phyloP scores from a whole-genome alignment of 2,888 invertebrate species.

The Epinotia demarniana region DNA sequence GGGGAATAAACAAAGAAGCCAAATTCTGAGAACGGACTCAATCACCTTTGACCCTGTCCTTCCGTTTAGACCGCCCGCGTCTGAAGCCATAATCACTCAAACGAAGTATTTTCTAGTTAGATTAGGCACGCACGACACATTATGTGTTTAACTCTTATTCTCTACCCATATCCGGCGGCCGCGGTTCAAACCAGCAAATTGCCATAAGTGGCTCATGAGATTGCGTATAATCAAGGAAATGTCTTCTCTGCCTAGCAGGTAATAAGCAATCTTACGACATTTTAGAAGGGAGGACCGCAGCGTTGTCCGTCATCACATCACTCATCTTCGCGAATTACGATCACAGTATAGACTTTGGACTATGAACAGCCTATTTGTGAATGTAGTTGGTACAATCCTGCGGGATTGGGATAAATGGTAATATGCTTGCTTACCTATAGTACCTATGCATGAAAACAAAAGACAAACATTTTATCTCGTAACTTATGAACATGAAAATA shows the following conservation, averaged over 20 bases:
- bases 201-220: conserved; percentile 22
- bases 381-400: too few species aligned
- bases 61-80: too few species aligned
- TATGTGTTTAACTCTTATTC: conserved; percentile 24
- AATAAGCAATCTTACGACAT: conserved; percentile 9
- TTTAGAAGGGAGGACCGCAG: not conserved
- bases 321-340: conserved; percentile 17
- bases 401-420: not conserved
- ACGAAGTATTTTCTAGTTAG: conserved; percentile 5
- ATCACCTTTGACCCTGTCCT: too few species aligned
- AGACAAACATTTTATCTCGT: too few species aligned
- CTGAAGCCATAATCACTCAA: not conserved
- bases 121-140: conserved; percentile 20
- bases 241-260: not conserved
- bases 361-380: not conserved
- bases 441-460: too few species aligned
- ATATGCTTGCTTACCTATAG: not conserved
- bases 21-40: too few species aligned
- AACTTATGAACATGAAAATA: too few species aligned
- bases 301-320: conserved; percentile 22
- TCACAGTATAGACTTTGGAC: conserved; percentile 17
- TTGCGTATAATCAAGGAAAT: conserved; percentile 18
- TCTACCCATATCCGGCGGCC: conserved; percentile 30
- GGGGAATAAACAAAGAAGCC: too few species aligned
- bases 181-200: conserved; percentile 20